Evolutionary conservation across 2,888 invertebrate genomes (phyloP).

Genomic region (Carcina quercana): DNA sequence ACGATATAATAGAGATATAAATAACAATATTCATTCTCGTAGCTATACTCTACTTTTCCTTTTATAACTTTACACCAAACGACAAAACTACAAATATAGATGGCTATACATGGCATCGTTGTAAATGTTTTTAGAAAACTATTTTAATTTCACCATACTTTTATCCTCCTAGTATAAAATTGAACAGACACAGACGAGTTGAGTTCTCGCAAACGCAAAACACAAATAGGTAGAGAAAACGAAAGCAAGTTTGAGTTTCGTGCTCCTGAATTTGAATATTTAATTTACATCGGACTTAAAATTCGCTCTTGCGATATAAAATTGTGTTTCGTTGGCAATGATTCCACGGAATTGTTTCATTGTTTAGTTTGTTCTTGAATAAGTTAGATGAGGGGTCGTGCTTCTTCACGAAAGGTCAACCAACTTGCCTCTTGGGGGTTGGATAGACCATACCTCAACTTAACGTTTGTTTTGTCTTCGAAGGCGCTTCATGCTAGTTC

Average conservation of each 20-base stretch:
- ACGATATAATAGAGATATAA: too few relatives aligned
- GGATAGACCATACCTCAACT: too few relatives aligned
- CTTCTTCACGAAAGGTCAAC: neutral
- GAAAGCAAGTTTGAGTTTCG: slow-evolving; percentile 27
- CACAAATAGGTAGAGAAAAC: slow-evolving; percentile 23
- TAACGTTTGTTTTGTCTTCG: too few relatives aligned
- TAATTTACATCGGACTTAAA: slow-evolving; percentile 31
- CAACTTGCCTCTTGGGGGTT: neutral
- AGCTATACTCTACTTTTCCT: too few relatives aligned
- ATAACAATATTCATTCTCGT: too few relatives aligned
- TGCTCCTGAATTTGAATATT: slow-evolving; percentile 36
- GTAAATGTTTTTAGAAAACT: too few relatives aligned
- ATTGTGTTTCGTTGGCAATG: slow-evolving; percentile 32
- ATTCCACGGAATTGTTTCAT: slow-evolving; percentile 32
- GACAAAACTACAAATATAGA: too few relatives aligned
- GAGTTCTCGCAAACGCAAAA: slow-evolving; percentile 22
- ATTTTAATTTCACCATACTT: too few relatives aligned
- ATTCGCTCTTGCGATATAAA: slow-evolving; percentile 29
- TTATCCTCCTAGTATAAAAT: too few relatives aligned
- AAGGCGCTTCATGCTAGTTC: too few relatives aligned
- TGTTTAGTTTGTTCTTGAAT: slow-evolving; percentile 50
- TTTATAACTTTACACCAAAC: too few relatives aligned
- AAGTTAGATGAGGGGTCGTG: slow-evolving; percentile 37
- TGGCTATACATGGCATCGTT: neutral
- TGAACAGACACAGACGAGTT: slow-evolving; percentile 6